These are phyloP conservation scores for Meteorus sp. DNA, from an alignment of 1,140 invertebrate species.

Conservation along the genomic window DNA sequence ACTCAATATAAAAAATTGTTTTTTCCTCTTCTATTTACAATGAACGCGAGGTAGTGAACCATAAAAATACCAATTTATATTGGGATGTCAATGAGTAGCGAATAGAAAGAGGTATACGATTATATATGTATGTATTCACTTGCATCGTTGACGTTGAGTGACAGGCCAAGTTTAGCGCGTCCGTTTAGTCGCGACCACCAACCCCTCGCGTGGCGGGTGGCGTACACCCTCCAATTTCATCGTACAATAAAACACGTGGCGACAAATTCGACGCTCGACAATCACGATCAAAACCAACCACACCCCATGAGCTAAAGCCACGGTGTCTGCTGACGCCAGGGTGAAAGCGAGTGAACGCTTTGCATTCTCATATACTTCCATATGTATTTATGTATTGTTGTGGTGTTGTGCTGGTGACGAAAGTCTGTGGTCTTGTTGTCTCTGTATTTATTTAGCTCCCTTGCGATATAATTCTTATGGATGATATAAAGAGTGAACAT, in stretches of 20 bases:
- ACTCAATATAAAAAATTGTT: background rate
- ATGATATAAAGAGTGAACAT: too few species aligned
- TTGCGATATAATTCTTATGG: too few species aligned
- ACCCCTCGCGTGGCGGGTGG: slow-evolving; percentile 18
- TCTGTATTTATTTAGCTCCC: background rate
- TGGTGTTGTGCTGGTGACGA: background rate
- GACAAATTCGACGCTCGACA: slow-evolving; percentile 53
- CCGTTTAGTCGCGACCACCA: slow-evolving; percentile 48
- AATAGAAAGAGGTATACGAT: background rate
- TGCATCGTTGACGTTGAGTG: slow-evolving; percentile 47
- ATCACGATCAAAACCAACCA: slow-evolving; percentile 49
- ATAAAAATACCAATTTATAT: slow-evolving; percentile 2
- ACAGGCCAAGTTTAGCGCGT: slow-evolving; percentile 47
- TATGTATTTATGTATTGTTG: background rate
- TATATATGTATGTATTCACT: slow-evolving; percentile 1
- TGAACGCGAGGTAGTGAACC: slow-evolving; percentile 3
- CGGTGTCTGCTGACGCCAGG: slow-evolving; percentile 13
- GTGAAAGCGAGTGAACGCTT: slow-evolving; percentile 1
- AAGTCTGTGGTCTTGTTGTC: background rate
- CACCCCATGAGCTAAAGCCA: slow-evolving; percentile 23
- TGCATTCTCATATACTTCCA: too few species aligned
- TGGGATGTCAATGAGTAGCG: background rate
- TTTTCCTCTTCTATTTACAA: background rate
- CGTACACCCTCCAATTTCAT: slow-evolving; percentile 47
- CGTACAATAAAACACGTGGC: slow-evolving; percentile 56